Conservation (phyloP, 2,113 vertebrate species). For the Elephas maximus region DNA sequence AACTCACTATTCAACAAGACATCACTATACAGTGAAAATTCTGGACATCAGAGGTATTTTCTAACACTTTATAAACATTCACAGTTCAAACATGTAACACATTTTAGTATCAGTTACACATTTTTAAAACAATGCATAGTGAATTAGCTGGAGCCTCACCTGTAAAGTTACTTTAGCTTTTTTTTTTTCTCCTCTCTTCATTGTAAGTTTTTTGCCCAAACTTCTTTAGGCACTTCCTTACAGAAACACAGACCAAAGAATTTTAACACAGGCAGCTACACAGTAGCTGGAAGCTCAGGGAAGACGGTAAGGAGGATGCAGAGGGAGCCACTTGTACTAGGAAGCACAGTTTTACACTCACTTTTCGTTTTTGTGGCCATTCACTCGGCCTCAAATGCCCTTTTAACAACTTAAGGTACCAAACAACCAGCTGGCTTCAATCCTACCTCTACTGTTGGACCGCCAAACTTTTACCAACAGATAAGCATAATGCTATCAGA, state of each 20-base stretch:
- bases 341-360: neutral
- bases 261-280: neutral
- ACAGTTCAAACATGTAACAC: neutral
- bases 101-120: neutral
- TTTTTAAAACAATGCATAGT: neutral
- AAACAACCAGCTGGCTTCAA: neutral
- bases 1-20: neutral
- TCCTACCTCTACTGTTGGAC: neutral
- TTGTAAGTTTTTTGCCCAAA: neutral
- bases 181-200: rapidly evolving
- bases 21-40: neutral
- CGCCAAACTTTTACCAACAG: neutral
- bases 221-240: neutral
- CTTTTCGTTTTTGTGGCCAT: neutral
- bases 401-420: neutral
- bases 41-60: neutral
- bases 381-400: neutral
- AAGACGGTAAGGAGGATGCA: neutral
- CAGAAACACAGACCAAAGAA: neutral
- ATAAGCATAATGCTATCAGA: neutral
- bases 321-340: neutral
- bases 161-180: neutral
- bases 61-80: neutral
- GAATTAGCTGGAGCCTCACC: neutral
- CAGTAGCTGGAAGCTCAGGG: neutral